Evolutionary conservation across 2,113 vertebrate species (phyloP), one percentile per base, ranked within the genome.

Genomic region (Oenanthe oenanthe): DNA sequence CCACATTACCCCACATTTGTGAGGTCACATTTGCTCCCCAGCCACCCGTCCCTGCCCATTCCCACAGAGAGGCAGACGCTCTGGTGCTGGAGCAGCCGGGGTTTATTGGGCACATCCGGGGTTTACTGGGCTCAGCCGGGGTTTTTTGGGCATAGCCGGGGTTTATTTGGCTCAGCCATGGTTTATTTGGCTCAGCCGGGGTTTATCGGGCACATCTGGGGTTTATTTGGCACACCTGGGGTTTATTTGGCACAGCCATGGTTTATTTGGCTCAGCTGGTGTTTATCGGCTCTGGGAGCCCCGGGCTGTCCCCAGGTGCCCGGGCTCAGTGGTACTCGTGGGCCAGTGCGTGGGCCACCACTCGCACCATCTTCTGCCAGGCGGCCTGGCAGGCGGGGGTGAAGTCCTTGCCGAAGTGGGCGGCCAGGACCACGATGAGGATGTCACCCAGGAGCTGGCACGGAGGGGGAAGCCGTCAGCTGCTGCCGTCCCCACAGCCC

Each of bases 331-430:
- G 97, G 97, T 98, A 99, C 94, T 97, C 97, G 13, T 65, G 97
- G 94, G 97, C 96, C 96, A 99, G 95, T 2, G 97, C 98, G 0
- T 94, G 95, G 76, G 98, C 98, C 85, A 99, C 98, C 83, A 98
- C 98, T 11, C 73, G 9, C 50, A 98, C 81, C 96, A 99, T 96
- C 97, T 99, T 99, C 97, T 98, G 98, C 57, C 75, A 98, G 61
- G 95, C n/a, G 1, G 96, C 82, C 91, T 98, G 98, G 14, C 57
- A 12, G 0, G 86, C 22, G 0, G 98, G 90, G 5, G 65, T 95
- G 98, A 99, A 98, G 0, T 88, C 83, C 20, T 28, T 31, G 14
- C 98, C 89, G 3, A 97, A 22, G 61, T 93, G 92, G 20, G 70
- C 13, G 0, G 98, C 97, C 84, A 99, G 36, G 38, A 98, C 96